A percentile compares a stretch with the other conserved stretches of the same genome.
Conservation (phyloP, 2,888 invertebrate species). For the Eupithecia insigniata region DNA sequence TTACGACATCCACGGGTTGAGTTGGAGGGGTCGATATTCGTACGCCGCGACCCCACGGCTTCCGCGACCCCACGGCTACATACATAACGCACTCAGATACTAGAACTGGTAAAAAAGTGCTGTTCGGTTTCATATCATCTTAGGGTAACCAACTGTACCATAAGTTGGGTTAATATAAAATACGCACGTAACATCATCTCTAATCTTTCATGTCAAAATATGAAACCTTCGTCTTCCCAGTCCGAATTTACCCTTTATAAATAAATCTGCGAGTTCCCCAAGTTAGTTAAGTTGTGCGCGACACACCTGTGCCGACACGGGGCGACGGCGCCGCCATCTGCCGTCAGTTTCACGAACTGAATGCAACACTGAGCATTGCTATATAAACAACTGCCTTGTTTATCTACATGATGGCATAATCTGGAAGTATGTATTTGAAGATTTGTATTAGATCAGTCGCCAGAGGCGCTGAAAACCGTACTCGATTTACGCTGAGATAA, state of each 20-base stretch:
- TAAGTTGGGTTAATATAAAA: neutral
- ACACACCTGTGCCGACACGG: constrained; percentile 24
- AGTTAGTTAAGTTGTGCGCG: constrained; percentile 21
- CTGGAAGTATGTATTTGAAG: neutral
- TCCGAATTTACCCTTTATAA: neutral
- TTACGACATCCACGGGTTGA: too few relatives aligned
- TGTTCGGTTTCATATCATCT: neutral
- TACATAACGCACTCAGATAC: too few relatives aligned
- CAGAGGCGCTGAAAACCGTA: neutral
- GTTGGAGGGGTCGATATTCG: too few relatives aligned
- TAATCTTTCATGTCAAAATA: constrained; percentile 1
- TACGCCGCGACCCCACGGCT: too few relatives aligned
- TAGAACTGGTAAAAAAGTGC: neutral
- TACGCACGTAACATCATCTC: neutral
- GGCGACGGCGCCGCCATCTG: constrained; percentile 6
- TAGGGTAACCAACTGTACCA: neutral
- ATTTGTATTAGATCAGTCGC: neutral
- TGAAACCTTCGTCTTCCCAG: neutral
- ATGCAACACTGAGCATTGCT: constrained; percentile 1
- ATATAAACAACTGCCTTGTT: neutral
- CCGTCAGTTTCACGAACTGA: neutral
- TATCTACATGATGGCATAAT: neutral
- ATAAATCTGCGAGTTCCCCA: constrained; percentile 14
- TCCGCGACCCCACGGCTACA: too few relatives aligned
- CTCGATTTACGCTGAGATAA: neutral